A percentile compares a stretch with the other conserved stretches of the same genome.
Conservation (phyloP, 2,888 invertebrate species). For the Drosophila siamana region DNA sequence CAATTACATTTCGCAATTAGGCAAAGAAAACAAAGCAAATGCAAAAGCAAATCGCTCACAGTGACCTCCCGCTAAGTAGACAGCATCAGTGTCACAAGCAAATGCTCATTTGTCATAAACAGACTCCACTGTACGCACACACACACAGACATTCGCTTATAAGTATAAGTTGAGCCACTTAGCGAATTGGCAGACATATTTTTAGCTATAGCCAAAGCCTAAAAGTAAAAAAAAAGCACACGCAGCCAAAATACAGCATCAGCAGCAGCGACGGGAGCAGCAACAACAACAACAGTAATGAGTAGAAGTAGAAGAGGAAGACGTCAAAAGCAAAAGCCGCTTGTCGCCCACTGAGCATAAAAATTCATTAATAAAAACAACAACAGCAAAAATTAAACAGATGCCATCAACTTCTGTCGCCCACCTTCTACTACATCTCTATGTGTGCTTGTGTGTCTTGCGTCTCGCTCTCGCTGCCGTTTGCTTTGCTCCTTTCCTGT, state of each 20-base stretch:
- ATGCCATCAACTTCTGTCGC: slow-evolving; percentile 58
- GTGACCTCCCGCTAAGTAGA: slow-evolving; percentile 18
- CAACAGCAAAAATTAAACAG: slow-evolving; percentile 71
- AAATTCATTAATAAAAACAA: slow-evolving; percentile 75
- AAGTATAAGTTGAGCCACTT: slow-evolving; percentile 65
- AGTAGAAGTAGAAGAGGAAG: slow-evolving; percentile 7
- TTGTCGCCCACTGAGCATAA: slow-evolving; percentile 57
- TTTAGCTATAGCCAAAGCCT: slow-evolving; percentile 65
- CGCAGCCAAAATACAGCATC: slow-evolving; percentile 46
- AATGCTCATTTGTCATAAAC: slow-evolving; percentile 17
- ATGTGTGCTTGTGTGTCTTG: background rate
- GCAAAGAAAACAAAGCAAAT: slow-evolving; percentile 19
- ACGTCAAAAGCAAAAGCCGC: slow-evolving; percentile 18
- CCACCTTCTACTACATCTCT: background rate
- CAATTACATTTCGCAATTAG: slow-evolving; percentile 39
- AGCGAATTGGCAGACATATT: slow-evolving; percentile 77
- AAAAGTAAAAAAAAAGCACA: slow-evolving; percentile 56
- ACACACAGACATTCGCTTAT: slow-evolving; percentile 2
- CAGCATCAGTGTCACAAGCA: background rate
- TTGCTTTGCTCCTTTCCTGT: slow-evolving; percentile 24
- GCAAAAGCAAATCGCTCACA: slow-evolving; percentile 23
- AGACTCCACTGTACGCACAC: slow-evolving; percentile 25
- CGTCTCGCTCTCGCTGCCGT: slow-evolving; percentile 2
- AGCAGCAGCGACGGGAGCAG: slow-evolving; percentile 14
- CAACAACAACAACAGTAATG: slow-evolving; percentile 19